Conservation (phyloP, 2,888 invertebrate species). For the Saturnia japonica region DNA sequence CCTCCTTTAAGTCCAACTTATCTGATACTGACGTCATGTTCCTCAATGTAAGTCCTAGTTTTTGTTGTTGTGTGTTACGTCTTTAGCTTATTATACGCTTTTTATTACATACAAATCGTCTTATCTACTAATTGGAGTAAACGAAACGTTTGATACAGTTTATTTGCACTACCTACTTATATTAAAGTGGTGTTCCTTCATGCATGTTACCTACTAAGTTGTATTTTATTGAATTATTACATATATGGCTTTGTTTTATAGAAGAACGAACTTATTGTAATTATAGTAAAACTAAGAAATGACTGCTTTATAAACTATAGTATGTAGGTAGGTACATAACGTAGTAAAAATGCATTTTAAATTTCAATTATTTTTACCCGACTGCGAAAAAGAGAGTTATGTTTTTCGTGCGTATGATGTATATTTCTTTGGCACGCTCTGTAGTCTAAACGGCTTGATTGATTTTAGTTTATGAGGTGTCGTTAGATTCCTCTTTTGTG, state of each 20-base stretch:
- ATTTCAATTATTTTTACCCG: neutral
- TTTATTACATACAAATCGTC: conserved; percentile 35
- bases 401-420: no score
- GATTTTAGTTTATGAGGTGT: no score
- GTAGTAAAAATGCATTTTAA: neutral
- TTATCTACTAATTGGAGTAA: neutral
- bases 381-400: no score
- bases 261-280: neutral
- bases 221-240: neutral
- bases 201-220: neutral
- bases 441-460: no score
- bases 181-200: neutral
- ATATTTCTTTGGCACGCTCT: no score
- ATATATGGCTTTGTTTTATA: neutral
- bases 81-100: conserved; percentile 43
- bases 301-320: neutral
- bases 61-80: conserved; percentile 45
- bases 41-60: conserved; percentile 88
- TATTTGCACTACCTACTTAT: neutral
- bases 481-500: no score
- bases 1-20: conserved; percentile 93
- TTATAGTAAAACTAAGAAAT: neutral
- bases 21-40: conserved; percentile 97
- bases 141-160: neutral
- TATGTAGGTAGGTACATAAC: no score